A percentile compares a stretch with the other conserved stretches of the same genome.
These are phyloP conservation scores for Disparrhopalites patrizii DNA, from an alignment of 2,888 invertebrate species.

Conservation along the genomic window DNA sequence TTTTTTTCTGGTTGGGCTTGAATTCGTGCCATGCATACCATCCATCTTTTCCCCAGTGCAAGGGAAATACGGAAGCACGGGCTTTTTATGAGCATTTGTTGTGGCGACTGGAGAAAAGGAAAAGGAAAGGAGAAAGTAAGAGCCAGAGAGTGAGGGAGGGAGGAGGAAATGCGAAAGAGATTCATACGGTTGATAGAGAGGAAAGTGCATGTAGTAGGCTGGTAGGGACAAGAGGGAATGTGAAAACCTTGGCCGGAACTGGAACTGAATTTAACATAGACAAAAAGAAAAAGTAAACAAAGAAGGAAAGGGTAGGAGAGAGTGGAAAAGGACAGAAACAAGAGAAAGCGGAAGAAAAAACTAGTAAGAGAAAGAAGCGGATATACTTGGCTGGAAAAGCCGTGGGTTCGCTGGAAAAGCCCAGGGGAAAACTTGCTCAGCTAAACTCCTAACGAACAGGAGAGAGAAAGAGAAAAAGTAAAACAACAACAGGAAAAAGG, in stretches of 20 bases:
- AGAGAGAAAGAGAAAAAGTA: too few relatives aligned
- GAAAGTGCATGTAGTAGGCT: neutral
- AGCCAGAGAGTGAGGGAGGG: too few relatives aligned
- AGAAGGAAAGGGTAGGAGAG: neutral
- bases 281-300: neutral
- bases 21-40: too few relatives aligned
- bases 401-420: conserved; percentile 18
- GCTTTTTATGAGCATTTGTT: too few relatives aligned
- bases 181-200: neutral
- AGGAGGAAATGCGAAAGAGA: too few relatives aligned
- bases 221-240: neutral
- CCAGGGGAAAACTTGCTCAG: conserved; percentile 23
- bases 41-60: too few relatives aligned
- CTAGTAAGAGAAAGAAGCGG: neutral
- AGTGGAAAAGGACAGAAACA: neutral
- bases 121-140: too few relatives aligned
- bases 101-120: too few relatives aligned
- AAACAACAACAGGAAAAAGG: too few relatives aligned
- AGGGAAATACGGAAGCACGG: too few relatives aligned
- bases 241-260: neutral
- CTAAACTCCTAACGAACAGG: conserved; percentile 20
- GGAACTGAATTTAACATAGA: neutral
- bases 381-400: neutral
- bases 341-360: neutral
- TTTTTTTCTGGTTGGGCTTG: too few relatives aligned